A percentile compares a stretch with the other conserved stretches of the same genome.
phyloP scores from a whole-genome alignment of 2,888 invertebrate species.

The Labia minor region DNA sequence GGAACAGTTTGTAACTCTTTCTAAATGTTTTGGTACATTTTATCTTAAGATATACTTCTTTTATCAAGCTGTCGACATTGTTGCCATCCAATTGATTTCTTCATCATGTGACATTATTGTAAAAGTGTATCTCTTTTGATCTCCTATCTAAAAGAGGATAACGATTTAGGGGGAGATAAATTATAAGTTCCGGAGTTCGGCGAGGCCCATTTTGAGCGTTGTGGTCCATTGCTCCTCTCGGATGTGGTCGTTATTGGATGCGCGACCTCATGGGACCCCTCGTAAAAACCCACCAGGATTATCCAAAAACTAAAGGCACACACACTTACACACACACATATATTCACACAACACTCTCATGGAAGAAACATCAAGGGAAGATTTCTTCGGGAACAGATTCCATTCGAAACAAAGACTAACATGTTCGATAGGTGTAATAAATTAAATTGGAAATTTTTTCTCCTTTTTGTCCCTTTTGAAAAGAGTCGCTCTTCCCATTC shows the following conservation, averaged over 20 bases:
- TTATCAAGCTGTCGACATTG: too few species aligned
- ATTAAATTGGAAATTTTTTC: conserved; percentile 1
- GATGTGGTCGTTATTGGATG: not conserved
- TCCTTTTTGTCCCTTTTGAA: not conserved
- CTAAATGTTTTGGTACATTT: too few species aligned
- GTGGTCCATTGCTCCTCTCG: not conserved
- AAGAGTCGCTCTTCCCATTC: not conserved
- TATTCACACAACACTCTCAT: too few species aligned
- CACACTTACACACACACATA: too few species aligned
- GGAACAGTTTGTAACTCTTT: too few species aligned
- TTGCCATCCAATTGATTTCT: too few species aligned
- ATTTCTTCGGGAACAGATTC: not conserved
- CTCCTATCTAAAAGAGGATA: not conserved
- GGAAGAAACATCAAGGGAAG: not conserved
- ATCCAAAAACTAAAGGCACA: not conserved
- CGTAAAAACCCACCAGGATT: conserved; percentile 5
- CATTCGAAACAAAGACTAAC: not conserved
- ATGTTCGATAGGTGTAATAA: not conserved
- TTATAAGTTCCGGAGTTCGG: not conserved
- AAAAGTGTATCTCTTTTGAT: not conserved
- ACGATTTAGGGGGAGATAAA: not conserved
- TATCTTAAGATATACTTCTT: too few species aligned
- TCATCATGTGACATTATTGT: too few species aligned
- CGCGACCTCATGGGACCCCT: not conserved
- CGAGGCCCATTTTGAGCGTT: not conserved